A percentile compares a stretch with the other conserved stretches of the same genome.
Evolutionary conservation across 2,113 vertebrate species (phyloP).

Genomic region (Spermophilus dauricus): DNA sequence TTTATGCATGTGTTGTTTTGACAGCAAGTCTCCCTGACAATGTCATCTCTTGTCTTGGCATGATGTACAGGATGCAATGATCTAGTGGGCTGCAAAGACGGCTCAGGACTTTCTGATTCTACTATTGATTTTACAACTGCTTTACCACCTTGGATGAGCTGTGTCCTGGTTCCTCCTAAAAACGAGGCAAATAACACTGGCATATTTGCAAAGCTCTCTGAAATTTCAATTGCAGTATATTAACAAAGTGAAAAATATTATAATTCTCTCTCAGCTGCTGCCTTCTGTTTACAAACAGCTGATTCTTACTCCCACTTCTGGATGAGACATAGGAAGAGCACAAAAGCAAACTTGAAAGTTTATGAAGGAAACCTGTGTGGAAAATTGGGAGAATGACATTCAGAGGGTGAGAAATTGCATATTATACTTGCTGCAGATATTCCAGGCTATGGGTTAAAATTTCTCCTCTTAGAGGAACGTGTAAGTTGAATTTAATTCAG

Average conservation of each 20-base stretch:
- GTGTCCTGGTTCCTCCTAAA: neutral
- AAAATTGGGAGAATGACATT: neutral
- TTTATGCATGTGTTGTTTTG: conserved; percentile 58
- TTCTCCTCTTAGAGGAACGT: neutral
- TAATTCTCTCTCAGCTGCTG: conserved; percentile 55
- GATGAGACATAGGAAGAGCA: conserved; percentile 36
- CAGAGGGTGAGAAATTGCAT: neutral
- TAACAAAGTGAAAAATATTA: neutral
- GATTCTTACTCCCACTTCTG: conserved; percentile 63
- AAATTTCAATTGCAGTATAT: neutral
- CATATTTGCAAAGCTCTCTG: neutral
- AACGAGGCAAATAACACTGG: neutral
- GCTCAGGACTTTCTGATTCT: neutral
- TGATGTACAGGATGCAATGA: neutral
- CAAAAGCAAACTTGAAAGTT: conserved; percentile 41
- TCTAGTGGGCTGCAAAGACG: neutral
- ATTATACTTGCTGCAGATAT: fast-evolving
- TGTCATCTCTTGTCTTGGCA: neutral
- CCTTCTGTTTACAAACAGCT: conserved; percentile 76
- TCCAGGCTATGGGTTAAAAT: neutral
- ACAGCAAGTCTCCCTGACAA: fast-evolving
- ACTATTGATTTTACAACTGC: neutral
- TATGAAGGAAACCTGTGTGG: neutral
- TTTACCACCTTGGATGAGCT: neutral
- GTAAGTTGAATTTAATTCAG: neutral